A percentile compares a stretch with the other conserved stretches of the same genome.
These are phyloP conservation scores for Trichopoda pennipes DNA, from an alignment of 2,888 invertebrate genomes.

Conservation along the genomic window DNA sequence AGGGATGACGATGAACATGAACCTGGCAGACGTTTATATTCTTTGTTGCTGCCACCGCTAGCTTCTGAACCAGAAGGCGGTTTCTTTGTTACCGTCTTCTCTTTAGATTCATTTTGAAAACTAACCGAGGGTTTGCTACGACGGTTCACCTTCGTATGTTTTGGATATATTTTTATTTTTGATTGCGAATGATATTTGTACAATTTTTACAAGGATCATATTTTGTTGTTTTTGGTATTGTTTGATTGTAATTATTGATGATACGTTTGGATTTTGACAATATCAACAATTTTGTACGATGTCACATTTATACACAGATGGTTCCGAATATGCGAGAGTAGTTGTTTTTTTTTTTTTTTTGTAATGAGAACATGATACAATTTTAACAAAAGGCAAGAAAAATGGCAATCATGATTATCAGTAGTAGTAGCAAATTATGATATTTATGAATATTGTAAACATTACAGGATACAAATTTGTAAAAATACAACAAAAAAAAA, in stretches of 20 bases:
- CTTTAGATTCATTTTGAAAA: constrained; percentile 71
- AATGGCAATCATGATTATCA: constrained; percentile 40
- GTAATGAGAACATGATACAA: constrained; percentile 53
- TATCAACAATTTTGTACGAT: constrained; percentile 58
- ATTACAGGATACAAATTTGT: constrained; percentile 44
- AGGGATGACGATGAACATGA: constrained; percentile 81
- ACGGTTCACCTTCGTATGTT: constrained; percentile 57
- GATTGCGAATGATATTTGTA: constrained; percentile 37
- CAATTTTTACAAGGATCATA: constrained; percentile 68
- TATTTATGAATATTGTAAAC: constrained; percentile 34
- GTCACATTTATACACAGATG: constrained; percentile 57
- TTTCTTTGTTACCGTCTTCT: constrained; percentile 67
- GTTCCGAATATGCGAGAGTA: constrained; percentile 57
- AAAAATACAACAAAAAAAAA: constrained; percentile 7
- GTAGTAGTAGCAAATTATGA: constrained; percentile 57
- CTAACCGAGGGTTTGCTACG: constrained; percentile 68
- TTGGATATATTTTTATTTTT: constrained; percentile 28
- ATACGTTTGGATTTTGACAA: constrained; percentile 49
- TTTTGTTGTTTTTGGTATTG: constrained; percentile 49
- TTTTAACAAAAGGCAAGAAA: constrained; percentile 47
- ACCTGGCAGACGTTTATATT: constrained; percentile 76
- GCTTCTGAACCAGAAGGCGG: constrained; percentile 70
- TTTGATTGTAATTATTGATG: constrained; percentile 55
- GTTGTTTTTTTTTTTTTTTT: constrained; percentile 26
- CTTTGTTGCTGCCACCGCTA: constrained; percentile 72